These are phyloP conservation scores for Halocaridina rubra DNA, from an alignment of 2,888 invertebrate genomes.

Conservation along the genomic window DNA sequence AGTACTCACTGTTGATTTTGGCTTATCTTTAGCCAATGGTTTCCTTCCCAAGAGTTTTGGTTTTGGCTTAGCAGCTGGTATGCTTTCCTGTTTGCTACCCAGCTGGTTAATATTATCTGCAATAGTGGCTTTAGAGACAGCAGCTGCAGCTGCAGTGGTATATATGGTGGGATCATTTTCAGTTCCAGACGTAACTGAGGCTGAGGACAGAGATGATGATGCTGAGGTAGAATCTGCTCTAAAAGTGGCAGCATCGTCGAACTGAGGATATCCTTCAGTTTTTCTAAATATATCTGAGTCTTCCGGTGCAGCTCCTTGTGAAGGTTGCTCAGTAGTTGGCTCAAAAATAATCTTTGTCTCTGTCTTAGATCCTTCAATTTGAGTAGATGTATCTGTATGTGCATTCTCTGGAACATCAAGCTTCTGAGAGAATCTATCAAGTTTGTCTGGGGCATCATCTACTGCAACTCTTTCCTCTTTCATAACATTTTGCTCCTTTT, in stretches of 20 bases:
- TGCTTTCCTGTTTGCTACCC: background rate
- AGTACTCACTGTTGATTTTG: conserved; percentile 53
- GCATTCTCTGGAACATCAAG: no score
- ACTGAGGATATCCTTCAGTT: no score
- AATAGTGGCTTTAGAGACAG: background rate
- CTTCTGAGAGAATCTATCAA: no score
- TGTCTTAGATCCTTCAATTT: no score
- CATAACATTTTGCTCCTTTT: no score
- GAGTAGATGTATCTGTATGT: no score
- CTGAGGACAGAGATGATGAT: background rate
- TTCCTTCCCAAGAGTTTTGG: conserved; percentile 60
- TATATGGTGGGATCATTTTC: background rate
- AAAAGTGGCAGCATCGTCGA: background rate
- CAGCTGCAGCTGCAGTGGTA: background rate
- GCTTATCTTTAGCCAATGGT: conserved; percentile 61
- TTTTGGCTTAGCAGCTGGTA: conserved; percentile 20
- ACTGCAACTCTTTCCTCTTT: background rate
- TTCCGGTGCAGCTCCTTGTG: no score
- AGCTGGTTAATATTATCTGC: background rate
- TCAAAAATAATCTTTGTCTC: no score
- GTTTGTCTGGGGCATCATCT: no score
- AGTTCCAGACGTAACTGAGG: background rate
- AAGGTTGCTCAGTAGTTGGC: no score
- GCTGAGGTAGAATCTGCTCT: background rate
- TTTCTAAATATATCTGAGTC: no score